These are phyloP conservation scores for Onychomys torridus DNA, from an alignment of 2,797 vertebrate genomes.

Conservation along the genomic window DNA sequence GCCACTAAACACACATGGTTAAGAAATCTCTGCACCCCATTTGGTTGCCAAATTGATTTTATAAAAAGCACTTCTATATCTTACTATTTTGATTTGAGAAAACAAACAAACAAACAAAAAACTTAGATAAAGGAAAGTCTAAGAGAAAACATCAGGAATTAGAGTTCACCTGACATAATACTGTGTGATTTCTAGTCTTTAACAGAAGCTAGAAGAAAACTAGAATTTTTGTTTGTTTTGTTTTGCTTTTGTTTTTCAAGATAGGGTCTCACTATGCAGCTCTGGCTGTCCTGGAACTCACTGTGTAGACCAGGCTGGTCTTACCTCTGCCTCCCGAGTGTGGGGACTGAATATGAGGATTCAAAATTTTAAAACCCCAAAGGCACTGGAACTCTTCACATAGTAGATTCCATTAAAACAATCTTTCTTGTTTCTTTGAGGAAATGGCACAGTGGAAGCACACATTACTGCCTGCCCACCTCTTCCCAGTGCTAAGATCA, in stretches of 20 bases:
- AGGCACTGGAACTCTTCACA: background rate
- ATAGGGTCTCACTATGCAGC: background rate
- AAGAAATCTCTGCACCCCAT: background rate
- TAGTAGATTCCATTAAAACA: background rate
- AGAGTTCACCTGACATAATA: background rate
- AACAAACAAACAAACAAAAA: too few relatives aligned
- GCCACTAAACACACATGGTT: background rate
- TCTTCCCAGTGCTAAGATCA: background rate
- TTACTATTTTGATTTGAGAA: conserved; percentile 10
- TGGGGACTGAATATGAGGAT: background rate
- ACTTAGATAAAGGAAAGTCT: background rate
- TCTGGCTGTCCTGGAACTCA: background rate
- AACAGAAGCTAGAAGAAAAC: conserved; percentile 7
- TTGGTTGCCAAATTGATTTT: background rate
- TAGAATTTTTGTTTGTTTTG: background rate
- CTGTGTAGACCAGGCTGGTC: background rate
- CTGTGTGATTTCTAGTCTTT: background rate
- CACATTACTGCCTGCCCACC: fast-evolving
- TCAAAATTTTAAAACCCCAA: background rate
- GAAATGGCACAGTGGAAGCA: background rate
- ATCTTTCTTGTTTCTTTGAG: background rate
- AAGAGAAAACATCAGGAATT: background rate
- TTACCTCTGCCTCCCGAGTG: background rate
- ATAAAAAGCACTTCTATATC: background rate
- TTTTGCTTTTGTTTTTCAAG: background rate